Base-by-base conservation (phyloP, 1,140 invertebrate genomes). In the Aphis gossypii region DNA sequence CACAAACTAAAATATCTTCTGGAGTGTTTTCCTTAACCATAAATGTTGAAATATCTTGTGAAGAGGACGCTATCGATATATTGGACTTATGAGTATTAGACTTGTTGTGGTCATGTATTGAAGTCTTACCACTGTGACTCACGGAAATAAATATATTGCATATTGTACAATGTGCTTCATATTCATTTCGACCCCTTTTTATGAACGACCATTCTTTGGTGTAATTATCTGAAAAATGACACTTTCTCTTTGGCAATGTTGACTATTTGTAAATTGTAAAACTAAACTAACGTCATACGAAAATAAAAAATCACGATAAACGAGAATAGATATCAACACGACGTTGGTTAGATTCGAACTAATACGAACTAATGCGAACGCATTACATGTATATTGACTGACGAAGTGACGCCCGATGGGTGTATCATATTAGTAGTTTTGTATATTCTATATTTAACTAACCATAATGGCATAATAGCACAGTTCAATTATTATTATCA, bases 1-100 rank as follows among this genome's bases (percentile, higher is more conserved):
- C 93, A 91, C 60, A 87, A 35, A 60, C 56, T 92, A 94, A 94
- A 86, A 82, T 86, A 68, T 93, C 92, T 82, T 86, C 54, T 41
- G 51, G 54, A 76, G 54, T 76, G 41, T 60, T 60, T 91, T 56
- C 90, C 38, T 56, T 60, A 87, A 87, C 82, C 38, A 86, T 54
- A 86, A 46, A 86, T 68, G 23, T 84, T 48, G 68, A 82, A 54
- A 84, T 82, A 82, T 82, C 46, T 54, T 14, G 82, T 48, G 48
- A 48, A 48, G 48, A 48, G 48, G 48, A 48, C 48, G 48, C 48
- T 48, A 48, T 48, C 48, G 48, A 48, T 48, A 48, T 48, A 48
- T 48, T 48, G 48, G 48, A 48, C 48, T 48, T 48, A 48, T 48
- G 48, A 48, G 48, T 48, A 48, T 48, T 76, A n/a, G 82, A 86